Conservation (phyloP, 2,113 vertebrate genomes). For the Cheirogaleus medius region DNA sequence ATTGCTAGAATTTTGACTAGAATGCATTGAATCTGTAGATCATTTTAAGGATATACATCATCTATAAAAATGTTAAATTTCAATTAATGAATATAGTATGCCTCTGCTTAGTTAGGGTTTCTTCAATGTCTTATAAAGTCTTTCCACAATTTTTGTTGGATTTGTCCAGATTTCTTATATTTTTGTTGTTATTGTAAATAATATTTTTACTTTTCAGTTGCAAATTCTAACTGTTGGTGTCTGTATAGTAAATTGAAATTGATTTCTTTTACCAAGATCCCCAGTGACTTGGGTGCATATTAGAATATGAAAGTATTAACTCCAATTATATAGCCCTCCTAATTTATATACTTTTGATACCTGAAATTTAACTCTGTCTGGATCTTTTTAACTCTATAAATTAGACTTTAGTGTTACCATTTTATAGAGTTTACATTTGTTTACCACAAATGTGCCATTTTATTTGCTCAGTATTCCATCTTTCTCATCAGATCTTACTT, state of each 20-base stretch:
- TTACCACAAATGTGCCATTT: neutral
- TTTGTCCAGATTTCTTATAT: neutral
- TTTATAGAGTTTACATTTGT: neutral
- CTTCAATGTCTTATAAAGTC: neutral
- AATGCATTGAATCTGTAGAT: neutral
- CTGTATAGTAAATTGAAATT: neutral
- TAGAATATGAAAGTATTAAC: neutral
- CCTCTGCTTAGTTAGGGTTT: neutral
- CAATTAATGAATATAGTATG: neutral
- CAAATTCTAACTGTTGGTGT: neutral
- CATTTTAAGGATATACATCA: neutral
- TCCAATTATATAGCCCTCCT: neutral
- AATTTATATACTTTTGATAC: neutral
- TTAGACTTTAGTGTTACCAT: neutral
- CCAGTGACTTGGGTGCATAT: neutral
- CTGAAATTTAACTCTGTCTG: neutral
- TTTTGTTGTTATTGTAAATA: neutral
- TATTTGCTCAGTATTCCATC: neutral
- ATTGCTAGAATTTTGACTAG: neutral
- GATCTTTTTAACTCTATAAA: neutral
- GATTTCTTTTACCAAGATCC: neutral
- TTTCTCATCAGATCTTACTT: neutral
- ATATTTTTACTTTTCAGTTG: neutral
- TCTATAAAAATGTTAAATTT: neutral
- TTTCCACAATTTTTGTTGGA: neutral